Evolutionary conservation across 1,140 invertebrate genomes (phyloP).

Genomic region (Wasmannia auropunctata): DNA sequence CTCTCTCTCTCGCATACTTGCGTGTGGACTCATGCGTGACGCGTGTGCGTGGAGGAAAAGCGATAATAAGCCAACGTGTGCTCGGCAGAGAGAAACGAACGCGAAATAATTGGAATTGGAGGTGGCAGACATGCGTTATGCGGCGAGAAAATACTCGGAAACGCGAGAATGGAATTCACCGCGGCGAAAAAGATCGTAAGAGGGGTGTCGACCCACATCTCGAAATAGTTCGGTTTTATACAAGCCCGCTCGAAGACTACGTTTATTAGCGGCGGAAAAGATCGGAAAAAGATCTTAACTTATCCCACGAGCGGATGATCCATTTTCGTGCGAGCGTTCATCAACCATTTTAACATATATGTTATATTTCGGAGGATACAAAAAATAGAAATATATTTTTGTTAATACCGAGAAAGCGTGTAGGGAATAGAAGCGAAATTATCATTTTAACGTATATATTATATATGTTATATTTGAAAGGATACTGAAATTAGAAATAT

Average conservation of each 20-base stretch:
- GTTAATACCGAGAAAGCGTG: not conserved
- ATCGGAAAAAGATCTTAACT: slow-evolving; percentile 6
- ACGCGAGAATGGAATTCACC: slow-evolving; percentile 18
- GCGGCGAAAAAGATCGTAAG: not conserved
- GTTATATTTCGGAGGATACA: not conserved
- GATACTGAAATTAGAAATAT: not conserved
- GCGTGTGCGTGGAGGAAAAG: not conserved
- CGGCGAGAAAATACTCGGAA: slow-evolving; percentile 17
- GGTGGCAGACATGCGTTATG: slow-evolving; percentile 7
- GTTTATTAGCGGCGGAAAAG: not conserved
- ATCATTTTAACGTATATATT: not conserved
- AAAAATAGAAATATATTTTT: slow-evolving; percentile 14
- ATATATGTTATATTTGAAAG: not conserved
- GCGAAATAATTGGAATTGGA: slow-evolving; percentile 50
- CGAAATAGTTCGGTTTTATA: slow-evolving; percentile 34
- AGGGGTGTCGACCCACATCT: slow-evolving; percentile 31
- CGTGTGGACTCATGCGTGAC: slow-evolving; percentile 26
- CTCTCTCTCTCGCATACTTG: slow-evolving; percentile 39
- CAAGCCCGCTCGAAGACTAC: not conserved
- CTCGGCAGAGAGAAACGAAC: not conserved
- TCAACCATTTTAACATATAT: not conserved
- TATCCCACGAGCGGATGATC: not conserved
- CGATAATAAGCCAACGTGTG: slow-evolving; percentile 28
- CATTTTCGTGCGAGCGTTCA: not conserved
- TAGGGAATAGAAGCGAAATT: too few relatives aligned